Conservation (phyloP, 2,113 vertebrate genomes). For the Perccottus glenii region DNA sequence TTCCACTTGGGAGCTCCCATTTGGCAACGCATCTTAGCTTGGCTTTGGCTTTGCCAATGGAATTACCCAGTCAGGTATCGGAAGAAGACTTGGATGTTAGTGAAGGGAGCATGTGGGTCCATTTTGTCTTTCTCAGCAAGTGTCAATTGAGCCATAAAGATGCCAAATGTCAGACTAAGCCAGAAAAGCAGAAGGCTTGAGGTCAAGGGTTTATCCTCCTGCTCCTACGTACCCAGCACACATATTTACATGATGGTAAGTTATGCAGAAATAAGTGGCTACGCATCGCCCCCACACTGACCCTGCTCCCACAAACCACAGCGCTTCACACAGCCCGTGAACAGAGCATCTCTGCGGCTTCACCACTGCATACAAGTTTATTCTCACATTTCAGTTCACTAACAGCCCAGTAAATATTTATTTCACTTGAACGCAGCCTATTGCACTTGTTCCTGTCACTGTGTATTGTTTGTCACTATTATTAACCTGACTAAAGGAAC, state of each 20-base stretch:
- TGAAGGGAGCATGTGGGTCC: constrained; percentile 52
- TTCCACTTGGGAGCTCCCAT: constrained; percentile 60
- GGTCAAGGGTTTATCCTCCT: constrained; percentile 10
- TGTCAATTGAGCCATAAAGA: constrained; percentile 48
- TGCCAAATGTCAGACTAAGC: constrained; percentile 66
- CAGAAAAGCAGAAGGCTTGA: constrained; percentile 39
- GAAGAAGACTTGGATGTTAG: constrained; percentile 49
- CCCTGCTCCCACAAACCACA: constrained; percentile 37
- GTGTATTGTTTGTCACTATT: constrained; percentile 40
- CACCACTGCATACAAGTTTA: constrained; percentile 23
- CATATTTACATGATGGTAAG: constrained; percentile 42
- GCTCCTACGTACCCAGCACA: constrained; percentile 24
- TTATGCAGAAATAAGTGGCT: constrained; percentile 57
- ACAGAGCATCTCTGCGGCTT: constrained; percentile 3
- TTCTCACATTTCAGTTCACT: constrained; percentile 15
- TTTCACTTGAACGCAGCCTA: constrained; percentile 11
- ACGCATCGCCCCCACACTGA: constrained; percentile 57
- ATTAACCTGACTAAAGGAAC: constrained; percentile 30
- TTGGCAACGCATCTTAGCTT: constrained; percentile 61
- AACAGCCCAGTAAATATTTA: constrained; percentile 28
- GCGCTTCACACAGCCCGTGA: constrained; percentile 10
- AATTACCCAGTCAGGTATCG: constrained; percentile 68
- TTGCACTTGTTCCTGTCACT: constrained; percentile 19
- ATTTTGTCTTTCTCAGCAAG: constrained; percentile 54
- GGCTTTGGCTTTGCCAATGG: constrained; percentile 40